Percentiles rank a stretch among this genome's conserved stretches.
Conservation (phyloP, 2,113 vertebrate genomes). For the Dryoscopus gambensis region DNA sequence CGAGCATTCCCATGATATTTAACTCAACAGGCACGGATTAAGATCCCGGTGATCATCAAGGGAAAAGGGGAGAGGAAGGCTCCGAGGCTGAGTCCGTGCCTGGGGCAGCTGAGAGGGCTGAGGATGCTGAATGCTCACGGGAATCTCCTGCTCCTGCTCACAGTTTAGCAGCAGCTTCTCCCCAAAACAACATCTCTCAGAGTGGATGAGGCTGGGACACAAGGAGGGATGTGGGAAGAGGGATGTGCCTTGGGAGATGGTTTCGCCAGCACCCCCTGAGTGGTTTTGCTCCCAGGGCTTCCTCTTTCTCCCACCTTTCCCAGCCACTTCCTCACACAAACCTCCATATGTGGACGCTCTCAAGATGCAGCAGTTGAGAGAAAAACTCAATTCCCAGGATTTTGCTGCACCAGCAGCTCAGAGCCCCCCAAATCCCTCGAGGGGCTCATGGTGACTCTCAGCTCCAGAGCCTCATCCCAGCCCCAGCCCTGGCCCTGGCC, state of each 20-base stretch:
- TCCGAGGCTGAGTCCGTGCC: not conserved
- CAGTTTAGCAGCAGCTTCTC: not conserved
- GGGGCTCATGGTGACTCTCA: not conserved
- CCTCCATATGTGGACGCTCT: fast-evolving
- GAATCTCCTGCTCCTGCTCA: not conserved
- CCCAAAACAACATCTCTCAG: fast-evolving
- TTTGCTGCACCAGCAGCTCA: not conserved
- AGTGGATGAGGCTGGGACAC: fast-evolving
- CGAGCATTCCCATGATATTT: not conserved
- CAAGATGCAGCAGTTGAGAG: not conserved
- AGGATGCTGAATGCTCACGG: not conserved
- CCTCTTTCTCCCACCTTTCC: not conserved
- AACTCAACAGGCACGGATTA: not conserved
- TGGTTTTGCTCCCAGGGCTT: not conserved
- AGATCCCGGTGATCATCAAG: not conserved
- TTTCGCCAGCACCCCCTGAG: not conserved
- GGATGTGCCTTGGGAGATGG: not conserved
- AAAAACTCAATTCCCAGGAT: not conserved
- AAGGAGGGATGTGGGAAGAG: not conserved
- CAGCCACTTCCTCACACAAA: not conserved
- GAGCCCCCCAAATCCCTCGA: fast-evolving
- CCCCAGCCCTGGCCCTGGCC: not conserved
- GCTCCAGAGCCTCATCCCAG: not conserved
- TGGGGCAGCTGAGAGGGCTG: not conserved
- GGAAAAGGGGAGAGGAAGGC: not conserved